Conservation (phyloP, 2,888 invertebrate genomes). For the Aethes cnicana region DNA sequence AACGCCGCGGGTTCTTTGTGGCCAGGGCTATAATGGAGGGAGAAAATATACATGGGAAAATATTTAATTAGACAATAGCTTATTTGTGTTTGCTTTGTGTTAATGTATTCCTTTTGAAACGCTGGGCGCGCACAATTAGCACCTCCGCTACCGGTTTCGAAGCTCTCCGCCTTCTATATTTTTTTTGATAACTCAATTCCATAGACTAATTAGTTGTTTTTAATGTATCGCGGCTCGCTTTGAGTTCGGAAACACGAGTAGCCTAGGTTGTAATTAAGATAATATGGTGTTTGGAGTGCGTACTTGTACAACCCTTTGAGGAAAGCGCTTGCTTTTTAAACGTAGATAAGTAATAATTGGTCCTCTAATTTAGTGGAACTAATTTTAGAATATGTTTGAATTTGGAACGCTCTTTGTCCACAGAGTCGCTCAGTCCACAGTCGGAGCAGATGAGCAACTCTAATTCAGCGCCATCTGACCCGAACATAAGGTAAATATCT, state of each 20-base stretch:
- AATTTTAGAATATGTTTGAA: constrained; percentile 18
- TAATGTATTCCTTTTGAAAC: constrained; percentile 76
- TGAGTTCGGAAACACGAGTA: constrained; percentile 47
- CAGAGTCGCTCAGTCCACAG: constrained; percentile 76
- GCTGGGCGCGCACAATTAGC: constrained; percentile 69
- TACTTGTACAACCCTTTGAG: constrained; percentile 69
- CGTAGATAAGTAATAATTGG: constrained; percentile 61
- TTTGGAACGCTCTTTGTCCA: constrained; percentile 47
- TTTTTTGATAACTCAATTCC: constrained; percentile 73
- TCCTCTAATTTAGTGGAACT: constrained; percentile 40
- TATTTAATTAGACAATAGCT: constrained; percentile 81
- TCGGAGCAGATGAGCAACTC: constrained; percentile 73
- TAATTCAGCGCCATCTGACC: constrained; percentile 62
- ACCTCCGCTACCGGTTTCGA: constrained; percentile 69
- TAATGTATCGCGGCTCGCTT: constrained; percentile 35
- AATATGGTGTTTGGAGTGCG: constrained; percentile 50
- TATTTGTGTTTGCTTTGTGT: constrained; percentile 80
- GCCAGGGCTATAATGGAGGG: constrained; percentile 47
- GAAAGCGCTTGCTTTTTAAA: constrained; percentile 44
- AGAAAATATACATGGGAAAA: constrained; percentile 72
- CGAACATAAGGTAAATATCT: constrained; percentile 65
- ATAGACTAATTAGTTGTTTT: constrained; percentile 48
- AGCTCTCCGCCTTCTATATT: constrained; percentile 45
- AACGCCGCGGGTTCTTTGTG: constrained; percentile 65
- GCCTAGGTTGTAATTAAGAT: constrained; percentile 67